Base-by-base conservation (phyloP, 2,797 vertebrate genomes). In the Tamandua tetradactyla region DNA sequence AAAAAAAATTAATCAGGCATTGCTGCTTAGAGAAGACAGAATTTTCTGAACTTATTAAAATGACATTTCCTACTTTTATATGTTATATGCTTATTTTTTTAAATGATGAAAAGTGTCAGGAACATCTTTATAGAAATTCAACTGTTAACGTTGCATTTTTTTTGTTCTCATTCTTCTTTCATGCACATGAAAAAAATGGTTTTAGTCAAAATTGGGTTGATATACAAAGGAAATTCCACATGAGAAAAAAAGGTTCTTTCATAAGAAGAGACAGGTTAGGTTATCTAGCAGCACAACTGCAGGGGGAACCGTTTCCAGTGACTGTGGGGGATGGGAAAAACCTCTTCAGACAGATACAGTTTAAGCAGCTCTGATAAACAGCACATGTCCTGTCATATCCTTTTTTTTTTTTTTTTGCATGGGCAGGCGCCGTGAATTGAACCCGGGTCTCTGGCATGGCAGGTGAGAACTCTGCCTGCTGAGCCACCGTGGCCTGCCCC, bases 11-110 rank as follows among this genome's bases (percentile, higher is more conserved):
- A 78, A 68, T 66, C 44, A 20, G 64, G 42, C 22, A 7, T 35
- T 66, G 59, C 35, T 93, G 87, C 84, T 66, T 91, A 35, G 71
- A 83, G 47, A 44, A 84, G 91, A 11, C 20, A 42, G 27, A 30
- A 66, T 84, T 93, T 95, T 90, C 68, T 61, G 72, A 95, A 81
- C 10, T 55, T 79, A 74, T 0, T 86, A 69, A 69, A 96, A 76
- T 44, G 75, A 62, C 20, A 66, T 76, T 83, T 89, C n/a, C 20
- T 83, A n/a, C 47, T 72, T 87, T 95, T 86, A 83, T 12, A 18
- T 68, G 64, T n/a, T 42, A 23, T 5, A 22, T 44, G n/a, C 1
- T 90, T 11, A 64, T 44, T 68, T 37, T 78, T 87, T n/a, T 47
- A 91, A 85, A 91, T 61, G n/a, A 87, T 44, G 55, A 75, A 95